Evolutionary conservation across 2,797 vertebrate genomes (phyloP).

Genomic region (Vespertilio murinus): DNA sequence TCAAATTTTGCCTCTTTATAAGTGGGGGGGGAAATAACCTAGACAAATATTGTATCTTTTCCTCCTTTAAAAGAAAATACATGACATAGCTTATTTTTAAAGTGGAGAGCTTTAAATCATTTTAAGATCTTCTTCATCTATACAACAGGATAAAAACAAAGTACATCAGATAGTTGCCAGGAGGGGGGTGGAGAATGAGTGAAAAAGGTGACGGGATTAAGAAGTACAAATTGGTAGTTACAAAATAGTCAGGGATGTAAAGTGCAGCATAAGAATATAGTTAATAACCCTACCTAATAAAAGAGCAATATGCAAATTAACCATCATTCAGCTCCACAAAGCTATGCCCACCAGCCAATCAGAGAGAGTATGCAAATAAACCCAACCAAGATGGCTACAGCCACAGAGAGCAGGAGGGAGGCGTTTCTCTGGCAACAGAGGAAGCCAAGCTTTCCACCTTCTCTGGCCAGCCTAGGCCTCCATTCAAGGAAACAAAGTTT

Average conservation of each 20-base stretch:
- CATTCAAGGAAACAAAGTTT: no score
- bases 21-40: neutral
- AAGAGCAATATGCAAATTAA: no score
- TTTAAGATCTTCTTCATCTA: constrained; percentile 20
- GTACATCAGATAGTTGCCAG: neutral
- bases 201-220: neutral
- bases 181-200: neutral
- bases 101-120: constrained; percentile 1
- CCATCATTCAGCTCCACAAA: no score
- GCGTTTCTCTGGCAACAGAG: no score
- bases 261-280: neutral
- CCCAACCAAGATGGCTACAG: no score
- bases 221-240: neutral
- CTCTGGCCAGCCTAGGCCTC: no score
- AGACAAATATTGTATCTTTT: constrained; percentile 3
- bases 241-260: neutral
- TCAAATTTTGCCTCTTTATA: constrained; percentile 32
- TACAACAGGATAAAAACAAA: neutral
- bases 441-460: no score
- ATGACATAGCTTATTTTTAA: constrained; percentile 10
- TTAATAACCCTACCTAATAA: no score
- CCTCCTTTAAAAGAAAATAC: constrained; percentile 1
- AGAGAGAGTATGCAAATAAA: no score
- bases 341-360: no score
- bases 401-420: no score